Conservation (phyloP, 2,888 invertebrate species). For the Drosophila colorata region DNA sequence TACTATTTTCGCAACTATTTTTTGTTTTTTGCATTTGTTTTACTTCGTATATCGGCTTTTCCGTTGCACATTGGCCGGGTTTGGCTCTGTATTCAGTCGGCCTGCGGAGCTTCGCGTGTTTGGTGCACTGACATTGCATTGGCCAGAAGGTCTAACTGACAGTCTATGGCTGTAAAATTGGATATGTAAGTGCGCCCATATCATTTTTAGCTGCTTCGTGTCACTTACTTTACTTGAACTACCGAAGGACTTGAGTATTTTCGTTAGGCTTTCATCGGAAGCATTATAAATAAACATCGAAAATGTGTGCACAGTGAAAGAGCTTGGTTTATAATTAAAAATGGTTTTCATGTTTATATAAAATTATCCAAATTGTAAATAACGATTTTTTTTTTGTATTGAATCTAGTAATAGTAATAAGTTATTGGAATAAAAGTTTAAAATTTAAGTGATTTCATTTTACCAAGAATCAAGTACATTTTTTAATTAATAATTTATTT, state of each 20-base stretch:
- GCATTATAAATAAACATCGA: conserved; percentile 32
- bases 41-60: conserved; percentile 51
- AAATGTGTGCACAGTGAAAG: background rate
- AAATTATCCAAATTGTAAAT: too few species aligned
- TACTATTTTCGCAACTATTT: conserved; percentile 58
- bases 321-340: background rate
- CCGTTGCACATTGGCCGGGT: conserved; percentile 41
- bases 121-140: conserved; percentile 73
- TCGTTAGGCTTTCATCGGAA: conserved; percentile 16
- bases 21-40: conserved; percentile 21
- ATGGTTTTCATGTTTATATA: too few species aligned
- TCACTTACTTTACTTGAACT: conserved; percentile 28
- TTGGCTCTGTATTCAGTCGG: conserved; percentile 48
- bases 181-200: conserved; percentile 33
- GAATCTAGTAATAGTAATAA: too few species aligned
- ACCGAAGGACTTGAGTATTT: conserved; percentile 41
- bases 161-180: conserved; percentile 46
- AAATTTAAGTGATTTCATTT: too few species aligned
- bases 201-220: conserved; percentile 40
- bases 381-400: too few species aligned
- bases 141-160: conserved; percentile 69
- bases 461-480: too few species aligned
- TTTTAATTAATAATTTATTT: too few species aligned
- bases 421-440: too few species aligned
- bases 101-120: conserved; percentile 67